Base-by-base conservation (phyloP, 2,113 vertebrate species). In the Tachuris rubrigastra region DNA sequence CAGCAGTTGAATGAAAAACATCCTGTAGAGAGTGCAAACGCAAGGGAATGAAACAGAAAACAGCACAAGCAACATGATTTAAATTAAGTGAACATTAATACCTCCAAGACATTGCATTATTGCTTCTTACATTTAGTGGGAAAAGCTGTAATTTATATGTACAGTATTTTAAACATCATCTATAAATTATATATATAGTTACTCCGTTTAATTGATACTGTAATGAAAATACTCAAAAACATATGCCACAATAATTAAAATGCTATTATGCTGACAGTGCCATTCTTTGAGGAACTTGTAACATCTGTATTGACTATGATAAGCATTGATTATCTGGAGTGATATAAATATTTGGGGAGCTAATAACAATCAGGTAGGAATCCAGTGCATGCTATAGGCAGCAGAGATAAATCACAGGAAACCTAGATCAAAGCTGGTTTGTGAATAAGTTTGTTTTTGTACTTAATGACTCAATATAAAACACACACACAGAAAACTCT, bases 341-440 rank as follows among this genome's bases (percentile, higher is more conserved):
- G 96, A 98, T 97, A 97, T 98, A 98, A 98, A 98, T 97, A 98
- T 98, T 98, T 96, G 95, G 95, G 95, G 85, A 98, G 95, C 95
- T 97, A 97, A 97, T 98, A 97, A 97, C 97, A 97, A 97, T 97
- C 96, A 96, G 92, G 87, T 97, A 96, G 97, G 89, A 94, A 95
- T 97, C 97, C 97, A 96, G 94, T 56, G 42, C 91, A 69, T 72
- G 85, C 93, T 94, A 95, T 96, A 96, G 96, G 92, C 93, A 95
- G 95, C 94, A 35, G 41, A 97, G 95, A 98, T 98, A 97, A 98
- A 98, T 98, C 94, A 96, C 98, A 97, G 98, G 98, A 98, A 98
- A 92, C 69, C 62, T 92, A 96, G 95, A 98, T 98, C 97, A 98
- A 98, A 98, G 98, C 88, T 20, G 37, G 94, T 94, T 97, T 97